A percentile compares a stretch with the other conserved stretches of the same genome.
These are phyloP conservation scores for Priocnemis perturbator DNA, from an alignment of 2,888 invertebrate genomes.

Conservation along the genomic window DNA sequence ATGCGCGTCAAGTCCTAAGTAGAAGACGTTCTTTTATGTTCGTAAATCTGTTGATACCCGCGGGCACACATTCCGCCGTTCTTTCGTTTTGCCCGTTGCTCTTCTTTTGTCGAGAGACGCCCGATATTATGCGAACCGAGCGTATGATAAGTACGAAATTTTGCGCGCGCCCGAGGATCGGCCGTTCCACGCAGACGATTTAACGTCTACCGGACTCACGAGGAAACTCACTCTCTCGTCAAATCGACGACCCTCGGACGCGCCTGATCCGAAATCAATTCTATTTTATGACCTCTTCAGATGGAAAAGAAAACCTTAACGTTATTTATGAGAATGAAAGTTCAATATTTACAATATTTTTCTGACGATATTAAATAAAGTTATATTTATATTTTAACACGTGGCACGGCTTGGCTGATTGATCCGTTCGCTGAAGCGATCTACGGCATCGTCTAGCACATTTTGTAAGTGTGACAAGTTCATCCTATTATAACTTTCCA, in stretches of 20 bases:
- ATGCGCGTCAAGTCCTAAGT: background rate
- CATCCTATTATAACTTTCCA: background rate
- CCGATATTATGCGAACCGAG: too few relatives aligned
- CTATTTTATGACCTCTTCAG: constrained; percentile 35
- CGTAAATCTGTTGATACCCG: constrained; percentile 9
- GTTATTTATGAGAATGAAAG: constrained; percentile 56
- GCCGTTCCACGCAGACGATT: too few relatives aligned
- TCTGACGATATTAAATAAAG: constrained; percentile 65
- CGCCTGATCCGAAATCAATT: constrained; percentile 30
- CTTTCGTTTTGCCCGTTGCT: background rate
- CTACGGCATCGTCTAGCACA: too few relatives aligned
- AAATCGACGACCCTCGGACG: constrained; percentile 27
- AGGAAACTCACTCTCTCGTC: too few relatives aligned
- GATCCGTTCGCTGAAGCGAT: background rate
- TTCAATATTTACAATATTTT: constrained; percentile 67
- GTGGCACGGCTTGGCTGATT: background rate
- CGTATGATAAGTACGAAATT: background rate
- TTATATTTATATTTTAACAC: constrained; percentile 70
- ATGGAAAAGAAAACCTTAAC: constrained; percentile 34
- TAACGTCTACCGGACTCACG: too few relatives aligned
- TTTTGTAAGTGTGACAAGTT: background rate
- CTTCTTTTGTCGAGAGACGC: too few relatives aligned
- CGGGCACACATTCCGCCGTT: background rate
- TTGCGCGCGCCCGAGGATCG: background rate
- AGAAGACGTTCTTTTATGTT: background rate